phyloP scores from a whole-genome alignment of 30 jellyfish, hydroid and myxozoan genomes.

The Phacellophora camtschatica region DNA sequence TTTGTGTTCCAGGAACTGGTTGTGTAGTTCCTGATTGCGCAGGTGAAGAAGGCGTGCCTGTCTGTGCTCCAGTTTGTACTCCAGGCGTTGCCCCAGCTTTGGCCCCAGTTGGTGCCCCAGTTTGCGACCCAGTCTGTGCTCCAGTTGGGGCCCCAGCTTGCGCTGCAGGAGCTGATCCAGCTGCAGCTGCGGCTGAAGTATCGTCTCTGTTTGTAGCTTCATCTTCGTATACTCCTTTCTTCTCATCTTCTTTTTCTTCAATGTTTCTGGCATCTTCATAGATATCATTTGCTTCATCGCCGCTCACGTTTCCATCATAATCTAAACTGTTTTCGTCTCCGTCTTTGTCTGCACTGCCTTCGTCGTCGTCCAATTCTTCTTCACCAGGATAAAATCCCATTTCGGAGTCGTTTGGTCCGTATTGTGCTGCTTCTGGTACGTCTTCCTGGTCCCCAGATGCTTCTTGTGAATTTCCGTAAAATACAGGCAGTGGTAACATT shows the following conservation, averaged over 20 bases:
- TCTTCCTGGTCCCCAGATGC: constrained; percentile 47
- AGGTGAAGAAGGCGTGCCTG: neutral
- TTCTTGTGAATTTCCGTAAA: constrained; percentile 29
- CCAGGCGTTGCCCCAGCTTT: constrained; percentile 5
- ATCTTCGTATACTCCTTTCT: neutral
- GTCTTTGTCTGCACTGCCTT: neutral
- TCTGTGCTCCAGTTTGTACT: neutral
- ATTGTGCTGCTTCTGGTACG: constrained; percentile 7
- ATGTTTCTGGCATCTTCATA: constrained; percentile 32
- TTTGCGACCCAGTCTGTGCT: constrained; percentile 10
- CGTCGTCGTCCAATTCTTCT: neutral
- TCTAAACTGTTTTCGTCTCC: constrained; percentile 12
- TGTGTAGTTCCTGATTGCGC: constrained; percentile 2
- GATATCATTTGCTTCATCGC: constrained; percentile 21
- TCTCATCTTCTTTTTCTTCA: constrained; percentile 31
- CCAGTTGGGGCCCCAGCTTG: constrained; percentile 17
- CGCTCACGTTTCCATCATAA: constrained; percentile 10
- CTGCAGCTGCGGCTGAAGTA: constrained; percentile 18
- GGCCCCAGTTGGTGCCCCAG: constrained; percentile 19
- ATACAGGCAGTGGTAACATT: constrained; percentile 70
- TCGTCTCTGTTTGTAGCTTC: constrained; percentile 34
- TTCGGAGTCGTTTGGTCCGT: neutral
- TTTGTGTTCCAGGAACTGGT: constrained; percentile 6
- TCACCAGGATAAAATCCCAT: constrained; percentile 14
- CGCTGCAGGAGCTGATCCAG: constrained; percentile 19